Evolutionary conservation across 2,888 invertebrate genomes (phyloP), one percentile per base, ranked within the genome.

Genomic region (Melanostoma mellinum): DNA sequence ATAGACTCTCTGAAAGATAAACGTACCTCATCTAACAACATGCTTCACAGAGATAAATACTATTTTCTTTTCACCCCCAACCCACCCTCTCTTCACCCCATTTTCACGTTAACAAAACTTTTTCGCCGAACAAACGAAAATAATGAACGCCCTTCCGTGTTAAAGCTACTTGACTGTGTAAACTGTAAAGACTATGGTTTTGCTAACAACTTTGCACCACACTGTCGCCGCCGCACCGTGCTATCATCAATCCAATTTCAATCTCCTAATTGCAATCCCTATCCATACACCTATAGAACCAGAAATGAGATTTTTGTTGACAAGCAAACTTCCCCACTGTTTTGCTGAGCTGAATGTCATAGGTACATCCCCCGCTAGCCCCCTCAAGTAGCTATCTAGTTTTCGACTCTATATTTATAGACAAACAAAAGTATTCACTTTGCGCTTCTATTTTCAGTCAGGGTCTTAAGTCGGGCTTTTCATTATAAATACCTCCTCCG

Each of bases 221-320:
- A 20, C 20, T 20, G 20, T 20, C 20, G 20, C 38, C 3, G 35
- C n/a, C 36, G 10, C 10, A 8, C 46, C 74, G 52, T 20, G 20
- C 20, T 20, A 20, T 20, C 20, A 20, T 74, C 82, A 84, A 84
- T 84, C 44, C 74, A 84, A 84, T 84, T 84, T 78, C 78, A 74
- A 78, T 84, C 63, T 78, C 58, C 73, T 84, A 84, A 84, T 84
- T 84, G 84, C 84, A 74, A 74, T 74, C 63, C 67, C 50, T 10
- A 6, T 53, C 20, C 5, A 5, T 10, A 36, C 73, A 35, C 6
- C 33, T 9, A 38, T n/a, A 56, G 32, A 32, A 33, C 32, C 4
- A 60, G 20, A 69, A 77, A 56, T 30, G 36, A 40, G 46, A 53
- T 61, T 46, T 61, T 55, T 67, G 53, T 46, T 74, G 48, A 56